Conservation (phyloP, 1,140 invertebrate genomes). For the Drosophila teissieri region DNA sequence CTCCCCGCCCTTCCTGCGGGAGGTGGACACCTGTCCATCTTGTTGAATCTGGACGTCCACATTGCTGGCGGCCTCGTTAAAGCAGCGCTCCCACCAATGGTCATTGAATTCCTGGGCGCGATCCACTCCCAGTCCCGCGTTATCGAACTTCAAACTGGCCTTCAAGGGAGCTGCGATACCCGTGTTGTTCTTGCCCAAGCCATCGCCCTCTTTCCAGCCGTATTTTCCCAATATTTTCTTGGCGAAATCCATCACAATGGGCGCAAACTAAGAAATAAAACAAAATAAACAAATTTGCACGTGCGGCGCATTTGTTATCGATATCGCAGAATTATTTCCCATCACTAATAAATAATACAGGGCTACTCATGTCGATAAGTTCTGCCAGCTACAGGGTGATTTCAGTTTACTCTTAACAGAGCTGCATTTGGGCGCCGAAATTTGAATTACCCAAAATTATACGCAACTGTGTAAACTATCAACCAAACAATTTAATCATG, state of each 20-base stretch:
- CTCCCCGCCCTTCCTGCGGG: constrained; percentile 80
- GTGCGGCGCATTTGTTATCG: constrained; percentile 10
- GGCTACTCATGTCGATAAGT: neutral
- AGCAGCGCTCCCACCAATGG: constrained; percentile 93
- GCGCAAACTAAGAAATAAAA: constrained; percentile 18
- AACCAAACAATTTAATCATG: neutral
- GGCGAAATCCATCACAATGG: constrained; percentile 86
- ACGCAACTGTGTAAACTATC: too few species aligned
- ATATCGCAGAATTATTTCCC: neutral
- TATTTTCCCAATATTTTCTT: constrained; percentile 87
- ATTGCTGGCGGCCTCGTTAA: constrained; percentile 90
- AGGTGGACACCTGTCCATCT: constrained; percentile 74
- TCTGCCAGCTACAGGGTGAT: neutral
- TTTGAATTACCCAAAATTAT: neutral
- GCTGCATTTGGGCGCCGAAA: constrained; percentile 10
- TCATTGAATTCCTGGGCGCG: constrained; percentile 88
- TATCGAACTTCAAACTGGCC: constrained; percentile 91
- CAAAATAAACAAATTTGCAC: constrained; percentile 21
- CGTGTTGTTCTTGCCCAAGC: constrained; percentile 91
- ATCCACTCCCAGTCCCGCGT: constrained; percentile 91
- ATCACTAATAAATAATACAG: neutral
- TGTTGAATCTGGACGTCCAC: constrained; percentile 85
- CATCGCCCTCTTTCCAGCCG: constrained; percentile 91
- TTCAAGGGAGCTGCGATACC: constrained; percentile 91
- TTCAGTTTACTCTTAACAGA: neutral